Base-by-base conservation (phyloP, 2,888 invertebrate genomes). In the Zaprionus lineosus region DNA sequence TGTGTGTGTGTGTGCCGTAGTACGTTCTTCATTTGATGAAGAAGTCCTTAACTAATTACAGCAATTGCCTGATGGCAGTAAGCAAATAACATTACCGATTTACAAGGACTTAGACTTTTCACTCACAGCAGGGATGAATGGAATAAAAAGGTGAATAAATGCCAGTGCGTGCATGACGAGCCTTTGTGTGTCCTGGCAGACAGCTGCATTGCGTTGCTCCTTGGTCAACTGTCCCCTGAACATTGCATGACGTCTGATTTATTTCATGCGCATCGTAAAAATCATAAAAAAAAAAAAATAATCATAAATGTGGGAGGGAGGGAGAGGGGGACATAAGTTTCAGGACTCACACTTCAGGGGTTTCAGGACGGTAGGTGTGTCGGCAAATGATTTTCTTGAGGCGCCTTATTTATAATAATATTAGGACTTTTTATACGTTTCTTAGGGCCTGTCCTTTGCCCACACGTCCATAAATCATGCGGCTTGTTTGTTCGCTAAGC, bases 191-290 rank as follows among this genome's bases (percentile, higher is more conserved):
- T 24, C n/a, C n/a, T n/a, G n/a, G n/a, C n/a, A n/a, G n/a, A n/a
- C n/a, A n/a, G 24, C 24, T 3, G 24, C 24, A 3, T 24, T 3
- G 3, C 3, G 24, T 24, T 4, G 24, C 8, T 2, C 24, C 4
- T 5, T 19, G 19, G 19, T 28, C 28, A 28, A 16, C 46, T 51
- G 18, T 26, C 21, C n/a, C 9, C 14, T n/a, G n/a, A n/a, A n/a
- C n/a, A n/a, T 72, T 71, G 67, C 72, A 76, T 81, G 78, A 41
- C 58, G 48, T 53, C 67, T 71, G 82, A 68, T 74, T 75, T 73
- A 77, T 82, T 51, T 71, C 6, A 8, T 24, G n/a, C n/a, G n/a
- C n/a, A n/a, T 24, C 57, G 48, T 60, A 53, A 41, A 68, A 77
- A 67, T 64, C 63, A 60, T 72, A 81, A 53, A 16, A n/a, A 21